Conservation (phyloP, 37 sponge, comb jelly and placozoan genomes). For the Ianthella basta region DNA sequence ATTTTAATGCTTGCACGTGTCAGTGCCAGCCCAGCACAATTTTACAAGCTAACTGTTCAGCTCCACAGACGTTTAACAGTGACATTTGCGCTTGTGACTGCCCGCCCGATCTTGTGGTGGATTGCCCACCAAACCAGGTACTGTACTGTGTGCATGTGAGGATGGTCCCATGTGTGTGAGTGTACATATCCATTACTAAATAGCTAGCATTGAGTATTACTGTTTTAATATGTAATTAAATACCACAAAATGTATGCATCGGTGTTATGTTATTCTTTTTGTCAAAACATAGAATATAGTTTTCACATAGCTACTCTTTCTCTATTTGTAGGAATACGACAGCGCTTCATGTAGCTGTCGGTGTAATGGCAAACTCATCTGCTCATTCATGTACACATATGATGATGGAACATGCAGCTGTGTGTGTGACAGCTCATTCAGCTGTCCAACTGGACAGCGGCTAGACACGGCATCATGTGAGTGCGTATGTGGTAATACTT, state of each 20-base stretch:
- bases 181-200: no score
- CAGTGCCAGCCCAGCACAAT: neutral
- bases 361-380: neutral
- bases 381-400: neutral
- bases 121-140: no score
- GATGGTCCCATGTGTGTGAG: no score
- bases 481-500: neutral
- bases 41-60: neutral
- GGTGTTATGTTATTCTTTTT: no score
- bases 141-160: no score
- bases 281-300: no score
- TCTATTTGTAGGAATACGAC: neutral
- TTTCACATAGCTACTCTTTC: no score
- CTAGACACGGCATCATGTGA: neutral
- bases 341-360: neutral
- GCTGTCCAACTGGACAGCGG: neutral
- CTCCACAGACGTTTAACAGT: neutral
- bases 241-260: no score
- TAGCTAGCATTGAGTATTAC: no score
- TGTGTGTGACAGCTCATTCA: neutral
- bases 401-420: neutral
- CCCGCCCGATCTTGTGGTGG: neutral
- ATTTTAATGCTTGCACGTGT: neutral
- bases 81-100: conserved; percentile 6
- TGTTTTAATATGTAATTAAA: no score